Base-by-base conservation (phyloP, 2,888 invertebrate species). In the Chymomyza fuscimana region DNA sequence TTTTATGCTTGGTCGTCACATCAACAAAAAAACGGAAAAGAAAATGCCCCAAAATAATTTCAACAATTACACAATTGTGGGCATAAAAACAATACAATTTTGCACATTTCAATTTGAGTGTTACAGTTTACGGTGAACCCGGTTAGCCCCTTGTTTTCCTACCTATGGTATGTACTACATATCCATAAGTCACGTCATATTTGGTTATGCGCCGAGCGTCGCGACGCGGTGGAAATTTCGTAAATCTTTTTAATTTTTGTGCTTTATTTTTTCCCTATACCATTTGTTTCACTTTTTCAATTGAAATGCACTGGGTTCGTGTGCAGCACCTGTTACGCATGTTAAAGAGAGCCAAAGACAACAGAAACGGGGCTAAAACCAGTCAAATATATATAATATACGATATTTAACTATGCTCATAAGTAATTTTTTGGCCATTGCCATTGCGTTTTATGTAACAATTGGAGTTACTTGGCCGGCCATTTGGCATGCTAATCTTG, bases 311-410 rank as follows among this genome's bases (percentile, higher is more conserved):
- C 64, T 83, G 79, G 52, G 62, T 67, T 22, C n/a, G 15, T 16
- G 36, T 29, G 72, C 67, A 72, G 73, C 84, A 84, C 84, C 84
- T 83, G 82, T 84, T 85, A 82, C 81, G 82, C 81, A 78, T 73
- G 69, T 67, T 69, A 69, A 67, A 61, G 56, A 15, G 36, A 61
- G 61, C 46, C 32, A 56, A 40, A 56, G 15, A 19, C 54, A 54
- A 19, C 54, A 54, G 22, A 54, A 54, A 54, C 22, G 15, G 54
- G 5, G 54, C 54, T 5, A 54, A 54, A 54, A 54, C 19, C 5
- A 54, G 22, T 16, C 7, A 16, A 54, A 54, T 16, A 54, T 5
- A 3, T 22, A 54, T 54, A 54, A 19, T 19, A 54, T 54, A 54
- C 19, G 22, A 54, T 54, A 16, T 54, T 19, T 16, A 54, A 16